phyloP scores from a whole-genome alignment of 1,140 invertebrate genomes.

The Temnothorax longispinosus region DNA sequence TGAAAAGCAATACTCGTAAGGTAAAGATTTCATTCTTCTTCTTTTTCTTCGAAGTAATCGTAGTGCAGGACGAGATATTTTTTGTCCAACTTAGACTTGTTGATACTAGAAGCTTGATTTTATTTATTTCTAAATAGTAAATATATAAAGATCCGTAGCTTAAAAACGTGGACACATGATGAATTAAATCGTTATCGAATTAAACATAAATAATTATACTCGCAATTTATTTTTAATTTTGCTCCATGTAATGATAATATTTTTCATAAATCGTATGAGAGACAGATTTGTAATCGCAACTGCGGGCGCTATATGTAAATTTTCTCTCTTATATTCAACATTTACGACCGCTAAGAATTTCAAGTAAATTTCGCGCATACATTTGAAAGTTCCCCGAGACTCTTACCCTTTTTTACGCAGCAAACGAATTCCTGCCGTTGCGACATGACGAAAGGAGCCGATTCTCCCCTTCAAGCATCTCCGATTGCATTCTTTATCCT shows the following conservation, averaged over 20 bases:
- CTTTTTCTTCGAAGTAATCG: too few relatives aligned
- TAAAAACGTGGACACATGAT: not conserved
- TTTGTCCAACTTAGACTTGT: too few relatives aligned
- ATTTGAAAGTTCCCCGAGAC: constrained; percentile 1
- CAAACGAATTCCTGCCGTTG: not conserved
- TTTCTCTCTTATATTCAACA: not conserved
- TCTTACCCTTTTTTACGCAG: constrained; percentile 12
- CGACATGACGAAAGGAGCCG: constrained; percentile 7
- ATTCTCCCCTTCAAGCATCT: constrained; percentile 63
- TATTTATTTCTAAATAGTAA: not conserved
- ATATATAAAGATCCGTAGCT: not conserved
- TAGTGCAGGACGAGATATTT: too few relatives aligned
- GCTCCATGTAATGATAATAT: not conserved
- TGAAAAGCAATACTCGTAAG: not conserved
- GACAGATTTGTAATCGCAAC: not conserved
- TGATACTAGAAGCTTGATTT: not conserved
- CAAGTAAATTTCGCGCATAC: too few relatives aligned
- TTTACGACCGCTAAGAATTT: not conserved
- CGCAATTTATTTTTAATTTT: not conserved
- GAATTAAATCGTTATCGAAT: not conserved
- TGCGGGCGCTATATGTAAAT: not conserved
- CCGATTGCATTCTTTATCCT: constrained; percentile 80
- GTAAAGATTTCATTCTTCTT: not conserved
- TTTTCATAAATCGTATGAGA: not conserved
- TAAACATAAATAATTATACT: not conserved